Conservation (phyloP, 2,797 vertebrate species). For the Euthynnus affinis region DNA sequence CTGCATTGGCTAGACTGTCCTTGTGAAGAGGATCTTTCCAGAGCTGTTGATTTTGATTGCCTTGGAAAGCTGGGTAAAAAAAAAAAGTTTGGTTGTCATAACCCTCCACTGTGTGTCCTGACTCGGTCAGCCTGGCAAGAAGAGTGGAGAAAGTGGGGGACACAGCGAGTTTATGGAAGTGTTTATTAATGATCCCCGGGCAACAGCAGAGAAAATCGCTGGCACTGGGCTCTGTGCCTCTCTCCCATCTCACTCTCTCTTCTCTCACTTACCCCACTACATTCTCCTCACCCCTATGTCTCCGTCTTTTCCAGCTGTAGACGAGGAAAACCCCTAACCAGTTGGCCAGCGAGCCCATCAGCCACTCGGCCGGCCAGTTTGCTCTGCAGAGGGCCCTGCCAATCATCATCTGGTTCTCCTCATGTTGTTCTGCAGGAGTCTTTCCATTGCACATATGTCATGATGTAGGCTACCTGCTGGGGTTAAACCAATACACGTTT, state of each 20-base stretch:
- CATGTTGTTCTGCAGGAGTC: constrained; percentile 48
- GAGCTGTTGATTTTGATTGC: constrained; percentile 40
- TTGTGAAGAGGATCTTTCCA: constrained; percentile 11
- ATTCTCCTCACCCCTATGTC: constrained; percentile 44
- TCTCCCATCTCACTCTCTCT: constrained; percentile 20
- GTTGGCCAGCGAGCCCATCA: constrained; percentile 57
- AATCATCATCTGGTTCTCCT: constrained; percentile 73
- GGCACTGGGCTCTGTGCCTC: constrained; percentile 52
- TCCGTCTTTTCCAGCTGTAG: constrained; percentile 70
- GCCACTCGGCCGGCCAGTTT: constrained; percentile 48
- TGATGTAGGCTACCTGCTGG: constrained; percentile 54
- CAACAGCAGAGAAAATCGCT: constrained; percentile 83
- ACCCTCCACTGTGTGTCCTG: constrained; percentile 41
- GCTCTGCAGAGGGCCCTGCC: constrained; percentile 80
- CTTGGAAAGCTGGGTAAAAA: constrained; percentile 39
- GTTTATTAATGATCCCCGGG: constrained; percentile 82
- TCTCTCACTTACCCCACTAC: constrained; percentile 25
- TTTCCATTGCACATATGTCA: constrained; percentile 67
- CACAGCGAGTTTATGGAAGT: constrained; percentile 65
- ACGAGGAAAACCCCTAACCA: constrained; percentile 76
- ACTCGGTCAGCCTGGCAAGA: constrained; percentile 36
- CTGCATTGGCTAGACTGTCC: neutral
- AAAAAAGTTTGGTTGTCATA: constrained; percentile 24
- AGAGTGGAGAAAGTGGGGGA: constrained; percentile 32
- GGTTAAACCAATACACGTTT: constrained; percentile 49